These are phyloP conservation scores for Agrochola macilenta DNA, from an alignment of 2,888 invertebrate genomes.

Conservation along the genomic window DNA sequence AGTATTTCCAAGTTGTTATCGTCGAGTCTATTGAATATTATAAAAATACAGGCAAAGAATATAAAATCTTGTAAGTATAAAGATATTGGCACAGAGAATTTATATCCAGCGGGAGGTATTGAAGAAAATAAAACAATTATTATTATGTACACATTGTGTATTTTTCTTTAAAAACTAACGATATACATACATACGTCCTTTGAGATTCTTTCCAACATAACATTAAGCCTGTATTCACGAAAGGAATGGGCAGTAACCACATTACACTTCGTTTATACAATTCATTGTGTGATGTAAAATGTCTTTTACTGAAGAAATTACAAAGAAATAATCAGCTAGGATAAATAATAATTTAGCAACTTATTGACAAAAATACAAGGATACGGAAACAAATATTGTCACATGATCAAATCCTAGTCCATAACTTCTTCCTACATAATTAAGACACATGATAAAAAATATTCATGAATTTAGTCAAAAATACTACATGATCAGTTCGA, in stretches of 20 bases:
- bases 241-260: neutral
- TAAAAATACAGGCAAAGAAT: neutral
- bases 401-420: neutral
- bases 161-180: slow-evolving; percentile 45
- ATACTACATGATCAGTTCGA: slow-evolving; percentile 26
- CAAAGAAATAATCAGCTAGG: slow-evolving; percentile 1
- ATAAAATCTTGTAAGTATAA: neutral
- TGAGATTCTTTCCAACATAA: slow-evolving; percentile 54
- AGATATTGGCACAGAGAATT: slow-evolving; percentile 30
- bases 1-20: slow-evolving; percentile 3
- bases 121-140: slow-evolving; percentile 42
- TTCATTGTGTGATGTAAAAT: slow-evolving; percentile 17
- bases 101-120: neutral
- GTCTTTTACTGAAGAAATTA: slow-evolving; percentile 14
- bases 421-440: slow-evolving; percentile 4
- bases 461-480: slow-evolving; percentile 7
- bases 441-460: slow-evolving; percentile 9
- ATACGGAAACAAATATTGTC: slow-evolving; percentile 15
- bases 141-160: slow-evolving; percentile 48
- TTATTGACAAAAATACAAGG: neutral
- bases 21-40: neutral
- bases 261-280: slow-evolving; percentile 16
- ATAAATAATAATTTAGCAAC: slow-evolving; percentile 37
- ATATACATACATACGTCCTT: slow-evolving; percentile 40
- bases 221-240: neutral